phyloP scores from a whole-genome alignment of 2,113 vertebrate species.

The Micromys minutus region DNA sequence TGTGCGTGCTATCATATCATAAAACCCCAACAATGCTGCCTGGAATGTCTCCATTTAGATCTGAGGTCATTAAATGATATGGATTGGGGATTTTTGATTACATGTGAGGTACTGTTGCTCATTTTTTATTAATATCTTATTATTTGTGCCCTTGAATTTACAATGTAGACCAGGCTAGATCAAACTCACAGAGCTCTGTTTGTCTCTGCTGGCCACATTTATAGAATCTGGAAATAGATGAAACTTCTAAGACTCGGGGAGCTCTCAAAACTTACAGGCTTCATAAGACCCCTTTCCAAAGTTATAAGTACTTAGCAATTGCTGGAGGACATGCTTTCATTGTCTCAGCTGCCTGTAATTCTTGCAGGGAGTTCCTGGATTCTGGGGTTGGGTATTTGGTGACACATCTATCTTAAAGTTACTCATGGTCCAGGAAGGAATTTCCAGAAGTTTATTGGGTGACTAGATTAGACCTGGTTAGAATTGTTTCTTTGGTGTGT shows the following conservation, averaged over 20 bases:
- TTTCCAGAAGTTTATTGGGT: background rate
- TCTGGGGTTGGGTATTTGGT: background rate
- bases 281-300: background rate
- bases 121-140: background rate
- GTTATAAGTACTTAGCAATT: background rate
- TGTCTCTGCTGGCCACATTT: background rate
- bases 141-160: background rate
- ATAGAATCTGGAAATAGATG: background rate
- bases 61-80: too few relatives aligned
- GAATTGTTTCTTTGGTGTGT: background rate
- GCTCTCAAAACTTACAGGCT: background rate
- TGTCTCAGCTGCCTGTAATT: background rate
- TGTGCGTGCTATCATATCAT: accelerated
- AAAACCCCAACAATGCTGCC: background rate
- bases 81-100: background rate
- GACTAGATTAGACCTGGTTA: background rate
- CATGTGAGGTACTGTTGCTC: background rate
- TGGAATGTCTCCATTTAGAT: background rate
- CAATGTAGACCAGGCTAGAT: background rate
- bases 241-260: background rate
- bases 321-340: background rate
- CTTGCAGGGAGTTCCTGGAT: background rate
- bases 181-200: background rate
- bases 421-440: background rate
- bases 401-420: background rate